These are phyloP conservation scores for Agrochola circellaris DNA, from an alignment of 2,888 invertebrate genomes.

Conservation along the genomic window DNA sequence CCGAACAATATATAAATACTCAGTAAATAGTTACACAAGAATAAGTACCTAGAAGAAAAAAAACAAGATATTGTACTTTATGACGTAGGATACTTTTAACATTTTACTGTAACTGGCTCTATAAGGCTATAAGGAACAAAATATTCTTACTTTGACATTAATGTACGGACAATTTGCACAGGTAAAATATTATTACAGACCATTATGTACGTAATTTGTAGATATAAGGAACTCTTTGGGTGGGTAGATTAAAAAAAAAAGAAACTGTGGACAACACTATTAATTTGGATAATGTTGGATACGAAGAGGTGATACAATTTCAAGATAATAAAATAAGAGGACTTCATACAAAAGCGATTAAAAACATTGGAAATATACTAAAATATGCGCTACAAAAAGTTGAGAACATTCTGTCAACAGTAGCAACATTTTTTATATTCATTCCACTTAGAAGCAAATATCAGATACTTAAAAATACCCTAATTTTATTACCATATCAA, in stretches of 20 bases:
- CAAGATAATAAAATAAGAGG: neutral
- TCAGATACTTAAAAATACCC: conserved; percentile 11
- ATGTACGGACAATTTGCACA: conserved; percentile 14
- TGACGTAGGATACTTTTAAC: conserved; percentile 15
- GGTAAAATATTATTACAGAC: conserved; percentile 4
- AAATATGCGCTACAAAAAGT: neutral
- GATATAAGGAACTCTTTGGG: conserved; percentile 7
- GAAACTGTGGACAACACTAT: neutral
- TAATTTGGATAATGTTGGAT: neutral
- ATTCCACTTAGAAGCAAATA: neutral
- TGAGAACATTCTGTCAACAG: neutral
- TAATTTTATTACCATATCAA: conserved; percentile 38
- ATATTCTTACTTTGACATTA: conserved; percentile 14
- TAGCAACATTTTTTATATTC: neutral
- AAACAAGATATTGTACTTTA: conserved; percentile 11
- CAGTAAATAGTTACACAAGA: conserved; percentile 31
- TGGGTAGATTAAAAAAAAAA: conserved; percentile 1
- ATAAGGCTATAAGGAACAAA: conserved; percentile 57
- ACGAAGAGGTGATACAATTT: neutral
- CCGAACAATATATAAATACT: conserved; percentile 47
- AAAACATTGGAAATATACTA: neutral
- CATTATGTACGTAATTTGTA: conserved; percentile 21
- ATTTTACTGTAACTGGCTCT: conserved; percentile 25
- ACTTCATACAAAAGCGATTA: neutral
- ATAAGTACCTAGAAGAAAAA: conserved; percentile 27